Evolutionary conservation across 2,888 invertebrate genomes (phyloP), one percentile per base, ranked within the genome.

Genomic region (Torymus texanus): DNA sequence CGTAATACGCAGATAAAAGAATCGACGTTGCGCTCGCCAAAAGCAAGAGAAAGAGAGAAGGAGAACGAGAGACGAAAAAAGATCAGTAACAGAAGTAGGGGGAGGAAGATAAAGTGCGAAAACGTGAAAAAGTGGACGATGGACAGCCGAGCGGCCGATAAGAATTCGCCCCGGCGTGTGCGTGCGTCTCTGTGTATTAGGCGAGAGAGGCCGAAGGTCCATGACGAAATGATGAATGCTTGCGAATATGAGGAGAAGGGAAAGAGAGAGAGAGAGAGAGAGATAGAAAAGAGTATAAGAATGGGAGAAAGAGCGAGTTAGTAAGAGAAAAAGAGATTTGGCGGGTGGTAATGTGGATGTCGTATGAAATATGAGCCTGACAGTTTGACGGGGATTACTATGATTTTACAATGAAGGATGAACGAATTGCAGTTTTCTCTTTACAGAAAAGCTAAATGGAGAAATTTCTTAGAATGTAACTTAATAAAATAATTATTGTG

Each of bases 161-260:
- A 75, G 78, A 73, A 63, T 65, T 61, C 51, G 41, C 5, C 8
- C 41, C 10, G 41, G 5, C 41, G 41, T 8, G 29, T 29, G 41
- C 41, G 10, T 8, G 8, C 41, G 41, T 41, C 8, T 41, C 51
- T 66, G 53, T 61, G 72, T 65, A 68, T 70, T 77, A 58, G 71
- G 51, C 18, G 72, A 55, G 11, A 1, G 56, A 29, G 10, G 16
- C 5, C 16, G 62, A 11, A 18, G 16, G 16, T 2, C 61, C 24
- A 61, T 59, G 78, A 72, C 67, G 59, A 78, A 78, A 79, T 79
- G 79, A 80, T 76, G 62, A 75, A 79, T 72, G 75, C 51, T 62
- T 70, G 58, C 4, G 50, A 41, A 59, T 41, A 29, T 12, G 51
- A 67, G 51, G 10, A 1, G n/a, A 2, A 10, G 53, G n/a, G 56